Conservation (phyloP, 2,888 invertebrate species). For the Alloplasta piceator region DNA sequence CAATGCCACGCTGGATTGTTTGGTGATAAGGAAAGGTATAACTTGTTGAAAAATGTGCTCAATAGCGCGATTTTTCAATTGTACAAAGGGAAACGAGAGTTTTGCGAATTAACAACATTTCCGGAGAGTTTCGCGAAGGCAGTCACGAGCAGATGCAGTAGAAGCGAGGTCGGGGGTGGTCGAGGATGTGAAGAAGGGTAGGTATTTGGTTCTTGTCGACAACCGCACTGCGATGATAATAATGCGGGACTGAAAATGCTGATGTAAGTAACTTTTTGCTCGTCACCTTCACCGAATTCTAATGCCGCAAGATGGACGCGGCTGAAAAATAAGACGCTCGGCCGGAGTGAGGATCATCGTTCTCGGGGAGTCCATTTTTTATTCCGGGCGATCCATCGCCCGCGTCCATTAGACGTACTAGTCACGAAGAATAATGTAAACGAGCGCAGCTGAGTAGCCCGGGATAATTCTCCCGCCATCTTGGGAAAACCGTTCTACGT, state of each 20-base stretch:
- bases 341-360: constrained; percentile 30
- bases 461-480: constrained; percentile 29
- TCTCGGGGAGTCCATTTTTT: constrained; percentile 34
- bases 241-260: constrained; percentile 61
- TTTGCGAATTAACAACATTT: constrained; percentile 41
- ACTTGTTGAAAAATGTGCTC: too few species aligned
- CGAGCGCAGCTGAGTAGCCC: not conserved
- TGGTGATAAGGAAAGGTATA: too few species aligned
- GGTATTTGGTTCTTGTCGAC: constrained; percentile 9
- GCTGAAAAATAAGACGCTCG: constrained; percentile 11
- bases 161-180: constrained; percentile 59
- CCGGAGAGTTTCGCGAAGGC: not conserved
- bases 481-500: constrained; percentile 1
- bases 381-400: constrained; percentile 39
- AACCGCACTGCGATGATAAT: constrained; percentile 35
- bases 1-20: too few species aligned
- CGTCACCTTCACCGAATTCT: constrained; percentile 65
- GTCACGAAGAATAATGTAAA: constrained; percentile 49
- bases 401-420: constrained; percentile 56
- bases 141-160: constrained; percentile 45
- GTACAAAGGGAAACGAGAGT: constrained; percentile 37
- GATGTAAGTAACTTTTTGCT: constrained; percentile 62
- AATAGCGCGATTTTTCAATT: not conserved
- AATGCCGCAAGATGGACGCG: constrained; percentile 59
- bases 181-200: constrained; percentile 4